A percentile compares a stretch with the other conserved stretches of the same genome.
Conservation (phyloP, 2,113 vertebrate species). For the Apus apus region DNA sequence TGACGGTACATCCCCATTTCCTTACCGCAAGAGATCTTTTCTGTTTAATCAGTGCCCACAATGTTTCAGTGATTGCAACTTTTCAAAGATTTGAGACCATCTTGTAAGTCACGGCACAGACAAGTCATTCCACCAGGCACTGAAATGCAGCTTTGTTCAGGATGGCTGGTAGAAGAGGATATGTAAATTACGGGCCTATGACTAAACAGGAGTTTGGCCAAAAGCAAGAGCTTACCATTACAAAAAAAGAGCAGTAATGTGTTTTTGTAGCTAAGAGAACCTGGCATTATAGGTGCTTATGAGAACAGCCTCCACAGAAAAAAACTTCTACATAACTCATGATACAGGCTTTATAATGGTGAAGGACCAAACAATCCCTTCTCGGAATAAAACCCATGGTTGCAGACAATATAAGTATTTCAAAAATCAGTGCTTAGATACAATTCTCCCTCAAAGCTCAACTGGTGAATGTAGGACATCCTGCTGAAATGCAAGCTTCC, state of each 20-base stretch:
- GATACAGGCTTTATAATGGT: not conserved
- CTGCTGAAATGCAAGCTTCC: not conserved
- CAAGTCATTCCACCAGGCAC: not conserved
- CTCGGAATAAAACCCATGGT: not conserved
- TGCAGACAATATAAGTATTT: not conserved
- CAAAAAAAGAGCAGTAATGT: not conserved
- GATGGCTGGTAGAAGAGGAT: not conserved
- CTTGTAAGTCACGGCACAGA: not conserved
- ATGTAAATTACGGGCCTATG: not conserved
- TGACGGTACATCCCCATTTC: not conserved
- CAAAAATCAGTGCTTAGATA: not conserved
- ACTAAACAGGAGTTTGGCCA: not conserved
- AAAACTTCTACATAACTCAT: not conserved
- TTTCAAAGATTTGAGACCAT: not conserved
- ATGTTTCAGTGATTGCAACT: not conserved
- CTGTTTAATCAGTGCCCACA: accelerated
- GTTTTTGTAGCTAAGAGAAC: not conserved
- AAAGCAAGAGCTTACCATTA: not conserved
- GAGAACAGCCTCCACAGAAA: not conserved
- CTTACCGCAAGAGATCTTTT: not conserved
- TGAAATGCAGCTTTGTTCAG: not conserved
- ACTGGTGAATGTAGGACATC: not conserved
- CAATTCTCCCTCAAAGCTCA: not conserved
- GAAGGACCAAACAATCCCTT: not conserved
- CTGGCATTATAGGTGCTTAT: not conserved